Evolutionary conservation across 2,888 invertebrate species (phyloP), one percentile per base, ranked within the genome.

Genomic region (Thecophora atra): DNA sequence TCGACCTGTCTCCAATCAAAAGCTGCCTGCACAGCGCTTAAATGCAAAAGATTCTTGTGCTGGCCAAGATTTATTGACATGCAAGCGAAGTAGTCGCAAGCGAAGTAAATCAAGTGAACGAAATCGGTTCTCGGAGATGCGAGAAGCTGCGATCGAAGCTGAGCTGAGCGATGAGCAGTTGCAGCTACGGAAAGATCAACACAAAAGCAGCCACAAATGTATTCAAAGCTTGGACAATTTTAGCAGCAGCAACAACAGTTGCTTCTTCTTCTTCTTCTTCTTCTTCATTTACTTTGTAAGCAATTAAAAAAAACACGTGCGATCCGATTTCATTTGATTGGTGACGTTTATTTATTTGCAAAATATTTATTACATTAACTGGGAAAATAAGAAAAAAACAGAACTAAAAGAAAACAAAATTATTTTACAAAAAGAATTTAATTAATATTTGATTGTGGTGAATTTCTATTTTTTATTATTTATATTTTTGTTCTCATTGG

Each of bases 31-130:
- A 66, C 24, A 72, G 42, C 60, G 73, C 67, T 76, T 76, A 76
- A 76, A 77, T 78, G 78, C 77, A 77, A 78, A 77, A 77, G 78
- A 78, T 79, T 75, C 78, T 78, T 76, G 68, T 75, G 75, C 77
- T 75, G 67, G 64, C 76, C 76, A 83, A 82, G 82, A 84, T 84
- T 82, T 84, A 84, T 83, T 80, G 83, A 79, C 82, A 80, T 79
- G 80, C 80, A 80, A 78, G 75, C 75, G 65, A 17, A n/a, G n/a
- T n/a, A n/a, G n/a, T n/a, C 7, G 54, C 51, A 15, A 60, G 26
- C 62, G 11, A 44, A 24, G 11, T 30, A 15, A 51, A 13, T 37
- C 3, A 42, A n/a, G 21, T 52, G 51, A 47, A 19, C 52, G 11
- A 26, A 17, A 56, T 8, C 37, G 19, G 24, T 19, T 24, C 13